phyloP scores from a whole-genome alignment of 2,888 invertebrate species.

The Ametastegia equiseti region DNA sequence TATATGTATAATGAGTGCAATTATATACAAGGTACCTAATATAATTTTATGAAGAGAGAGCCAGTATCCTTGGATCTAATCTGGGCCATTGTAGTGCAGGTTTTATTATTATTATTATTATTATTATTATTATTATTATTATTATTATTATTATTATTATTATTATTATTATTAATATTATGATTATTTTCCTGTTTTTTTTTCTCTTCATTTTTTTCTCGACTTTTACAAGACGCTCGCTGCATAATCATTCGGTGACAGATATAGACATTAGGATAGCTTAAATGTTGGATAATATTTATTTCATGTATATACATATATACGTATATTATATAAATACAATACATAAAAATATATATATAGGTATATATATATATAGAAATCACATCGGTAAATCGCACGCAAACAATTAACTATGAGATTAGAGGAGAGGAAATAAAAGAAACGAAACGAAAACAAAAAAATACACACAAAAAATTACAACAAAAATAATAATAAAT shows the following conservation, averaged over 20 bases:
- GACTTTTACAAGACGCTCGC: background rate
- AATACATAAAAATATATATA: constrained; percentile 61
- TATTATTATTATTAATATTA: background rate
- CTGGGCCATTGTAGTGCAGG: constrained; percentile 56
- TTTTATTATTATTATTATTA: background rate
- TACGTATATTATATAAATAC: constrained; percentile 67
- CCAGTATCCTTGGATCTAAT: constrained; percentile 73
- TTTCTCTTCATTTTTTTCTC: background rate
- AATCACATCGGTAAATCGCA: constrained; percentile 25
- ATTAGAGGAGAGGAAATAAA: too few relatives aligned
- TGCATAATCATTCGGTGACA: constrained; percentile 53
- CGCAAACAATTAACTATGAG: too few relatives aligned
- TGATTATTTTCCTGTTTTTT: background rate
- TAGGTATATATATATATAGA: too few relatives aligned
- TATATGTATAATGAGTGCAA: constrained; percentile 74
- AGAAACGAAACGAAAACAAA: too few relatives aligned
- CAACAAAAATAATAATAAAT: too few relatives aligned
- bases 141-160: background rate
- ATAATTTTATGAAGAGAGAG: constrained; percentile 75
- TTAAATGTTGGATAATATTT: constrained; percentile 74
- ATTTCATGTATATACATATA: constrained; percentile 72
- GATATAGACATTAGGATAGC: constrained; percentile 64
- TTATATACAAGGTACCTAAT: constrained; percentile 74
- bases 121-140: background rate
- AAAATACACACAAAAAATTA: too few relatives aligned